phyloP scores from a whole-genome alignment of 1,140 invertebrate genomes.

The Micrasema minimum region DNA sequence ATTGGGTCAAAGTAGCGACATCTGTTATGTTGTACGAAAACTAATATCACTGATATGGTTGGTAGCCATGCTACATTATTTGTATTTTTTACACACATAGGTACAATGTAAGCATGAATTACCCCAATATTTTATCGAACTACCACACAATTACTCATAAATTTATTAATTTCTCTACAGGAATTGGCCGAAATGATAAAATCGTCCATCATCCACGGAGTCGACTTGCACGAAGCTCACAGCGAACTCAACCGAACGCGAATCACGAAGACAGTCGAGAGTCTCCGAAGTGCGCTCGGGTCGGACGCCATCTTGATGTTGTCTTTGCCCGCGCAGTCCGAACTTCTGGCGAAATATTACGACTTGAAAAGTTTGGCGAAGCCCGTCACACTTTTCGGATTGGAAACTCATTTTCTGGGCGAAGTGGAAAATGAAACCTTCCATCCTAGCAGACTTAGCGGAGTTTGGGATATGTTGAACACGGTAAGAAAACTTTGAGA shows the following conservation, averaged over 20 bases:
- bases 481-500: slow-evolving; percentile 66
- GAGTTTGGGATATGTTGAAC: slow-evolving; percentile 81
- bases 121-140: no score
- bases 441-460: slow-evolving; percentile 81
- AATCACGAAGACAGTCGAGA: slow-evolving; percentile 69
- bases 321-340: slow-evolving; percentile 70
- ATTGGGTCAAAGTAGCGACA: no score
- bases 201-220: slow-evolving; percentile 70
- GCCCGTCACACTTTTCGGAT: slow-evolving; percentile 73
- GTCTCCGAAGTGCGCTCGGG: slow-evolving; percentile 67
- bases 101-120: no score
- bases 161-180: slow-evolving; percentile 59
- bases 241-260: slow-evolving; percentile 68
- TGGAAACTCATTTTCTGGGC: slow-evolving; percentile 77
- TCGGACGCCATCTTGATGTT: slow-evolving; percentile 69
- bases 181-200: slow-evolving; percentile 64
- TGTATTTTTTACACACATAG: no score
- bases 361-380: slow-evolving; percentile 74
- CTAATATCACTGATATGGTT: no score
- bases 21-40: no score
- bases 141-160: no score
- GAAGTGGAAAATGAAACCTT: slow-evolving; percentile 74
- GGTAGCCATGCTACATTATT: no score
- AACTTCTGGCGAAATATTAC: slow-evolving; percentile 76
- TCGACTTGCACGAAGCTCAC: slow-evolving; percentile 72